These are phyloP conservation scores for Mylabris phalerata DNA, from an alignment of 1,140 invertebrate species.

Conservation along the genomic window DNA sequence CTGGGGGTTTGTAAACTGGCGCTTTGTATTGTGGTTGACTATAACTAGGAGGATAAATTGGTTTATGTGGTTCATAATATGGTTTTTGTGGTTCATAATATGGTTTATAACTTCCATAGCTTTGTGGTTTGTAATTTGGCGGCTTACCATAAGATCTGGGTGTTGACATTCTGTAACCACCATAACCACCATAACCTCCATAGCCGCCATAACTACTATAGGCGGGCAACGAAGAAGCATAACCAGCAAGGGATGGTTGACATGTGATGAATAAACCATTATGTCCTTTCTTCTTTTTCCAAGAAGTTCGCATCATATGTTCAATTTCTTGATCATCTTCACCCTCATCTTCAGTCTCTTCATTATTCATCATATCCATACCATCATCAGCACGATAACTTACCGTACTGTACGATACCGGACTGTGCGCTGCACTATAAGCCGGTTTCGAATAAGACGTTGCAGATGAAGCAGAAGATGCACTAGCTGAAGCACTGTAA, in stretches of 20 bases:
- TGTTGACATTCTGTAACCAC: constrained; percentile 4
- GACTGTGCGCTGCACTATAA: background rate
- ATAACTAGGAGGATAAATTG: constrained; percentile 13
- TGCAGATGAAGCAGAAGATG: constrained; percentile 7
- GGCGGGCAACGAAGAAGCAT: constrained; percentile 18
- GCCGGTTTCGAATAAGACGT: constrained; percentile 4
- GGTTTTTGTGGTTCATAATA: constrained; percentile 3
- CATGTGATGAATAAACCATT: constrained; percentile 39
- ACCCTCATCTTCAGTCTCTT: constrained; percentile 12
- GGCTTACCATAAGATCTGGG: constrained; percentile 2
- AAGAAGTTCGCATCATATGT: constrained; percentile 8
- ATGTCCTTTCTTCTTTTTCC: constrained; percentile 23
- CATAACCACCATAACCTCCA: constrained; percentile 21
- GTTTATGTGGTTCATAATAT: constrained; percentile 14
- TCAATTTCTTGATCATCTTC: constrained; percentile 12
- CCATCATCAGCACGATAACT: constrained; percentile 9
- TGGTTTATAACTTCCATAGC: background rate
- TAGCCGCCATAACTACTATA: constrained; percentile 5
- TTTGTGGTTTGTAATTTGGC: background rate
- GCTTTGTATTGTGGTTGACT: constrained; percentile 7
- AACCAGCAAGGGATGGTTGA: constrained; percentile 38
- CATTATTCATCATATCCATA: constrained; percentile 2
- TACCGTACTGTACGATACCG: constrained; percentile 8
- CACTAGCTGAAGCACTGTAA: constrained; percentile 14
- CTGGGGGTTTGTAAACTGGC: constrained; percentile 16